A percentile compares a stretch with the other conserved stretches of the same genome.
Evolutionary conservation across 1,140 invertebrate genomes (phyloP).

Genomic region (Calliphora vicina): DNA sequence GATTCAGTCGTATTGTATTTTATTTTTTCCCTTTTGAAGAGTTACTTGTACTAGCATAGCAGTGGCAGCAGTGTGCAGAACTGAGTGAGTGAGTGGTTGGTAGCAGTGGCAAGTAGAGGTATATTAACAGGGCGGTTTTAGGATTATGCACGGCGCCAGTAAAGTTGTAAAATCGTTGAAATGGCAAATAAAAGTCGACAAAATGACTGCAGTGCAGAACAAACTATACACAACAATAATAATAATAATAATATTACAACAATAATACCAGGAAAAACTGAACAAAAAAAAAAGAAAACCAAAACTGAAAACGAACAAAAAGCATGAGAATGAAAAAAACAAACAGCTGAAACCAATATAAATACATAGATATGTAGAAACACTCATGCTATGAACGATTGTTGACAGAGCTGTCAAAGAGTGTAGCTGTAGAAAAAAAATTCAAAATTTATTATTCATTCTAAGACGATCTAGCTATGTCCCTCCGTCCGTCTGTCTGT

Average conservation of each 20-base stretch:
- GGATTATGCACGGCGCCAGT: slow-evolving; percentile 29
- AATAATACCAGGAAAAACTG: background rate
- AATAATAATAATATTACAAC: background rate
- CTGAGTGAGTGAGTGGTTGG: background rate
- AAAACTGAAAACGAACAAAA: background rate
- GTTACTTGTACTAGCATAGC: background rate
- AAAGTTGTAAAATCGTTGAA: slow-evolving; percentile 33
- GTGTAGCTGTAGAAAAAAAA: too few species aligned
- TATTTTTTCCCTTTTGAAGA: background rate
- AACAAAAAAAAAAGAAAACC: background rate
- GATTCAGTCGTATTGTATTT: background rate
- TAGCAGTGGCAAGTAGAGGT: background rate
- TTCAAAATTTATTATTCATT: too few species aligned
- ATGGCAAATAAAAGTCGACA: slow-evolving; percentile 31
- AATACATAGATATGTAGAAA: background rate
- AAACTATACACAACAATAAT: slow-evolving; percentile 21
- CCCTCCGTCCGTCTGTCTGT: too few species aligned
- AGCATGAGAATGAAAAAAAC: background rate
- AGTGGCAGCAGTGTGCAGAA: too few species aligned
- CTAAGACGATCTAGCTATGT: too few species aligned
- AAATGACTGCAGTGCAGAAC: slow-evolving; percentile 30
- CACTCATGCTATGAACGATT: background rate
- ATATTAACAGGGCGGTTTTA: slow-evolving; percentile 31
- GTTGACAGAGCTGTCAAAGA: background rate
- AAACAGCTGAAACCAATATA: background rate